phyloP scores from a whole-genome alignment of 2,888 invertebrate genomes.

The Noctua fimbriata region DNA sequence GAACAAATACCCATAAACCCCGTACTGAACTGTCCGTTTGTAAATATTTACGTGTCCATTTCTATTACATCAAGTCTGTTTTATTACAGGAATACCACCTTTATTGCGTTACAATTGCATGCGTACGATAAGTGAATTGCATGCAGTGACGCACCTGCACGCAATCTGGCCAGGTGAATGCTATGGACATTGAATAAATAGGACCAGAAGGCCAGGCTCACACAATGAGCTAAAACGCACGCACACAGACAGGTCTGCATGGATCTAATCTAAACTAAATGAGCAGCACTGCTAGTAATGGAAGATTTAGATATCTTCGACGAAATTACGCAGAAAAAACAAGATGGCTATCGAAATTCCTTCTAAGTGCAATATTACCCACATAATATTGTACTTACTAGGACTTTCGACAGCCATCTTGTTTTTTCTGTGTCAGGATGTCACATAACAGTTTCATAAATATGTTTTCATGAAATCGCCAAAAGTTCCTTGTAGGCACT shows the following conservation, averaged over 20 bases:
- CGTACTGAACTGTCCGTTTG: constrained; percentile 47
- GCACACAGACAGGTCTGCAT: neutral
- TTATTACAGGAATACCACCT: constrained; percentile 42
- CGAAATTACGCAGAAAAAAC: too few species aligned
- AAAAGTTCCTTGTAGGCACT: neutral
- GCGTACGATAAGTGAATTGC: constrained; percentile 54
- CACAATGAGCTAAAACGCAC: too few species aligned
- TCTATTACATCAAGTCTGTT: constrained; percentile 44
- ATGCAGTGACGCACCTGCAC: constrained; percentile 63
- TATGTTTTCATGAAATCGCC: neutral
- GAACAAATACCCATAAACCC: constrained; percentile 44
- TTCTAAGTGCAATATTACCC: neutral
- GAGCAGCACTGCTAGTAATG: neutral
- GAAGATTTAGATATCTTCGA: neutral
- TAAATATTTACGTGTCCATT: constrained; percentile 54
- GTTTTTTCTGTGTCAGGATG: neutral
- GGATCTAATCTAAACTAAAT: neutral
- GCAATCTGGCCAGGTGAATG: constrained; percentile 65
- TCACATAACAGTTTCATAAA: neutral
- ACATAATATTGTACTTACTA: neutral
- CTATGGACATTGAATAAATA: constrained; percentile 2
- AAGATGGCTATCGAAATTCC: too few species aligned
- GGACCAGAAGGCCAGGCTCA: neutral
- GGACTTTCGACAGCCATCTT: neutral
- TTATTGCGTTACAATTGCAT: constrained; percentile 52